Base-by-base conservation (phyloP, 2,113 vertebrate species). In the Vulpes lagopus region DNA sequence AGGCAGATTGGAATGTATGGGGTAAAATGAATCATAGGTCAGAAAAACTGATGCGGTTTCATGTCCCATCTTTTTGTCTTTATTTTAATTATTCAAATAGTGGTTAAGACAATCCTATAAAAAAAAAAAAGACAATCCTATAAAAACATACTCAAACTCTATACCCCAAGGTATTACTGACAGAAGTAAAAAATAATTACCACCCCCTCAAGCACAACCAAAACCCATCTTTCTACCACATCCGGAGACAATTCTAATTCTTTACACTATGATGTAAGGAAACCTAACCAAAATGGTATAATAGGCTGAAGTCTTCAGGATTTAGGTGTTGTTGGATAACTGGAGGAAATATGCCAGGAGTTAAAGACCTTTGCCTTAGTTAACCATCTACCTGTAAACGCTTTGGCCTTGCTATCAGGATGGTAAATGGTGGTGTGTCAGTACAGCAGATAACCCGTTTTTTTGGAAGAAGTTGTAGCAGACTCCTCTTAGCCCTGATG, bases 51-150 rank as follows among this genome's bases (percentile, higher is more conserved):
- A 90, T 81, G 60, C 76, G 8, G 16, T 93, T 93, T 83, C 4
- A 43, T 57, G 2, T 35, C 6, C 9, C 60, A 64, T 79, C 38
- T 94, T 90, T 82, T 88, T 86, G 12, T 65, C 71, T 95, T 95
- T 76, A 91, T 85, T 94, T 93, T 78, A 49, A 3, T 5, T 74
- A 62, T 78, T 93, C 95, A 94, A 89, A 90, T 65, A 80, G 6
- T 38, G 22, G 55, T 82, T 87, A 89, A 93, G 23, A 51, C 53
- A 53, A 38, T 64, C 16, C 23, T 69, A 11, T 64, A 59, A 83
- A 62, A 93, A 85, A 35, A 35, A 35, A 35, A 35, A 89, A 93
- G 23, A 51, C 53, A 53, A 38, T 64, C 16, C 23, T 69, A 11
- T 64, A 59, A 83, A 62, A 93, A 85, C 10, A 85, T 94, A 43